A percentile compares a stretch with the other conserved stretches of the same genome.
These are phyloP conservation scores for Octomys mimax DNA, from an alignment of 2,797 vertebrate species.

Conservation along the genomic window DNA sequence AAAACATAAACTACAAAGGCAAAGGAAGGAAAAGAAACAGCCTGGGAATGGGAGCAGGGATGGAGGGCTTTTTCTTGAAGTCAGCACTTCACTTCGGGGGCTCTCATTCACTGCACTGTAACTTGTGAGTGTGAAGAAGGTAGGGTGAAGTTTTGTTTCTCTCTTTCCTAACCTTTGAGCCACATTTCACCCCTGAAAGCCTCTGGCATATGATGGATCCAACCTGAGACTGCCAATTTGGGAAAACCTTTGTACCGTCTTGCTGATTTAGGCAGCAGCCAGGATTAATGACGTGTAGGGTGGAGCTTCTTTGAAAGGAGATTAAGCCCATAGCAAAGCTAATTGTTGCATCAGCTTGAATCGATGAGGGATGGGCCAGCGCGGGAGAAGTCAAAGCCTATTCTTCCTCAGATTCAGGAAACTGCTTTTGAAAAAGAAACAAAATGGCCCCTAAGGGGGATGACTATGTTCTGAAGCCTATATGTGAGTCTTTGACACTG, in stretches of 20 bases:
- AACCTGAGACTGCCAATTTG: background rate
- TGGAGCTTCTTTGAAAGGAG: slow-evolving; percentile 53
- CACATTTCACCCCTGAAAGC: background rate
- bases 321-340: slow-evolving; percentile 43
- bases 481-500: background rate
- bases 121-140: background rate
- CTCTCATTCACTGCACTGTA: background rate
- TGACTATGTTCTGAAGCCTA: background rate
- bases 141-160: background rate
- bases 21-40: background rate
- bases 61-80: background rate
- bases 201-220: background rate
- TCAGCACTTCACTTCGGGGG: background rate
- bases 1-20: background rate
- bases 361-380: background rate
- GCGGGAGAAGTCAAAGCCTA: background rate
- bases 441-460: background rate
- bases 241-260: slow-evolving; percentile 55
- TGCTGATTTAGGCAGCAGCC: slow-evolving; percentile 67
- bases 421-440: slow-evolving; percentile 14
- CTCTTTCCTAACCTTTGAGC: slow-evolving; percentile 3
- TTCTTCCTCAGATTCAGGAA: slow-evolving; percentile 59
- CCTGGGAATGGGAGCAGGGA: background rate
- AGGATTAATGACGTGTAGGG: slow-evolving; percentile 33
- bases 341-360: slow-evolving; percentile 50